Evolutionary conservation across 1,140 invertebrate species (phyloP), one percentile per base, ranked within the genome.

Genomic region (Sesamia nonagrioides): DNA sequence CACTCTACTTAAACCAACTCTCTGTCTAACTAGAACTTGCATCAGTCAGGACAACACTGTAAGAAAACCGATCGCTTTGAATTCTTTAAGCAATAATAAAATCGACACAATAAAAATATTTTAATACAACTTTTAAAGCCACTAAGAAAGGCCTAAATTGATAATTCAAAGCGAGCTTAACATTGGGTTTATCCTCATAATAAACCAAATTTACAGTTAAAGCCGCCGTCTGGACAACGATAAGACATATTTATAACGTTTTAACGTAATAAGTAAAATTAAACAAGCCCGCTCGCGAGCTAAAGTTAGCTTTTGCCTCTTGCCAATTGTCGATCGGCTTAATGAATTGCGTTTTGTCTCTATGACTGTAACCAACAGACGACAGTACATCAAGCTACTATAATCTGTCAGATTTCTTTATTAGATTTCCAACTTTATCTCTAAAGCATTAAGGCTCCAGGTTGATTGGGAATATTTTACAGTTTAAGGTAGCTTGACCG

Each of bases 171-270:
- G 17, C 9, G 40, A 75, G 58, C n/a, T n/a, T 52, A 13, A 52
- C 33, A 4, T 60, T 17, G 17, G 54, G 71, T 58, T 50, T 75
- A 63, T 35, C 42, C 58, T 75, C 58, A 35, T 63, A 75, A 75
- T 75, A 75, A 75, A 75, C 72, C 35, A 9, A 60, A 75, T 75
- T 75, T 75, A 75, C 42, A 63, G 56, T 63, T 21, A 75, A 75
- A 75, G 21, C 42, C 13, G 15, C 9, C 33, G 73, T 61, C 73
- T 63, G 73, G 58, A 75, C 58, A 75, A 15, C 73, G 63, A 74
- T 75, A 75, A 75, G 73, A 75, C 73, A 50, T 75, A 75, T 75
- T 75, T 75, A 75, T 42, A 75, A 37, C 73, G 56, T 27, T 63
- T 61, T 63, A 61, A 75, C 52, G 58, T 63, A 75, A 75, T 75